Evolutionary conservation across 2,797 vertebrate genomes (phyloP).

Genomic region (Toxotes lorentzi): DNA sequence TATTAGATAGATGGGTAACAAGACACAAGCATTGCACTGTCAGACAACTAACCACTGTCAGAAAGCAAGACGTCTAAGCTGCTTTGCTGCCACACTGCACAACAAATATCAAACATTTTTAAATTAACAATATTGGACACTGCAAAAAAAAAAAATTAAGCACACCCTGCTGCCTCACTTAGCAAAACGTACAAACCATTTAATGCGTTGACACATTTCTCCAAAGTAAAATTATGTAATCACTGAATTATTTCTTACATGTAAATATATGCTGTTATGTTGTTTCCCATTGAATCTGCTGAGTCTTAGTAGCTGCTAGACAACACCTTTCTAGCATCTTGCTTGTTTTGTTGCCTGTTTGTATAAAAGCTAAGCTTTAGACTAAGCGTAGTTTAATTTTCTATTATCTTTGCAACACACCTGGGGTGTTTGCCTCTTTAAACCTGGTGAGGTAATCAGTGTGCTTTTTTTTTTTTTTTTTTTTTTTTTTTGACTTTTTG

Average conservation of each 20-base stretch:
- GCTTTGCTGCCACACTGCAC: slow-evolving; percentile 26
- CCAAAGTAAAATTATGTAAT: slow-evolving; percentile 3
- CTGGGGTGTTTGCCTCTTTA: too few relatives aligned
- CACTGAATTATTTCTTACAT: not conserved
- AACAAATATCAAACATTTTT: slow-evolving; percentile 33
- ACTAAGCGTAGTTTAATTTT: slow-evolving; percentile 11
- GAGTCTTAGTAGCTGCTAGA: not conserved
- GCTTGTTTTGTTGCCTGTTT: slow-evolving; percentile 30
- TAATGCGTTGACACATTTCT: slow-evolving; percentile 34
- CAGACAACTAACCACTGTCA: slow-evolving; percentile 17
- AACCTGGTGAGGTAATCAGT: too few relatives aligned
- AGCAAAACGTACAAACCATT: slow-evolving; percentile 16
- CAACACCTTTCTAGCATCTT: not conserved
- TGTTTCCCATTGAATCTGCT: slow-evolving; percentile 3
- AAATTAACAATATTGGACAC: slow-evolving; percentile 28
- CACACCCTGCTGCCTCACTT: not conserved
- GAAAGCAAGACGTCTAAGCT: slow-evolving; percentile 38
- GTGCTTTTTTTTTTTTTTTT: not conserved
- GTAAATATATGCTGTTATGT: not conserved
- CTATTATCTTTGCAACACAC: not conserved
- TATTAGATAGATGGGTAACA: slow-evolving; percentile 32
- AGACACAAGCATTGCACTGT: slow-evolving; percentile 19
- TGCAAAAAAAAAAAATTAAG: not conserved
- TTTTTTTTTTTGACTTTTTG: slow-evolving; percentile 16
- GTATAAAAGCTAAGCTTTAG: slow-evolving; percentile 8